phyloP scores from a whole-genome alignment of 2,113 vertebrate genomes.

The Numida meleagris region DNA sequence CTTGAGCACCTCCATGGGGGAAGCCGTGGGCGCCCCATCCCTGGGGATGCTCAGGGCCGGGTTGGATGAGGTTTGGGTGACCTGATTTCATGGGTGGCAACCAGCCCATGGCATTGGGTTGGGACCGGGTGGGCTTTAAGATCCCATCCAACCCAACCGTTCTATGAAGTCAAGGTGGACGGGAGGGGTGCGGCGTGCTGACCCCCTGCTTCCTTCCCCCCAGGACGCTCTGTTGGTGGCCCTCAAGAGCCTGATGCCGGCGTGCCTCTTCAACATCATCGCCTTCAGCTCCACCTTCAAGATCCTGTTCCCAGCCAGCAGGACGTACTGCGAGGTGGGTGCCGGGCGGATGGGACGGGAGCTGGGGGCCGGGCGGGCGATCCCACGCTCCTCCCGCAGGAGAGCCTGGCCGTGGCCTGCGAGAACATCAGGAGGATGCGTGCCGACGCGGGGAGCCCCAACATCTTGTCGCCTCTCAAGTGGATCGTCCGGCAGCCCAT shows the following conservation, averaged over 20 bases:
- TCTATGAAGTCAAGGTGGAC: background rate
- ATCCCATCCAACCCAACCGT: background rate
- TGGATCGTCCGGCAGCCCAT: conserved; percentile 90
- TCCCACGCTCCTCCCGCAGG: conserved; percentile 72
- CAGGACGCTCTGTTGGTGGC: conserved; percentile 92
- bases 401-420: conserved; percentile 85
- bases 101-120: background rate
- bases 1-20: too few relatives aligned
- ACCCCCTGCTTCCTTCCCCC: background rate
- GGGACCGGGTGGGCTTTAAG: background rate
- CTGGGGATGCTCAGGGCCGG: background rate
- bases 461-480: conserved; percentile 86
- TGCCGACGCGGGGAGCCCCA: conserved; percentile 91
- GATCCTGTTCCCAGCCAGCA: conserved; percentile 88
- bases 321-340: conserved; percentile 88
- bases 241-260: conserved; percentile 91
- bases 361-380: rapidly evolving
- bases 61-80: background rate
- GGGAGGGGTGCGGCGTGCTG: background rate
- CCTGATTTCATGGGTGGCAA: background rate
- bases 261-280: conserved; percentile 90
- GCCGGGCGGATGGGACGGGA: rapidly evolving
- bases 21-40: background rate
- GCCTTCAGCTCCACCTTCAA: conserved; percentile 93
- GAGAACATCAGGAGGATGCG: conserved; percentile 83